Percentiles rank a stretch among this genome's conserved stretches.
Conservation (phyloP, 2,113 vertebrate genomes). For the Oncorhynchus nerka region DNA sequence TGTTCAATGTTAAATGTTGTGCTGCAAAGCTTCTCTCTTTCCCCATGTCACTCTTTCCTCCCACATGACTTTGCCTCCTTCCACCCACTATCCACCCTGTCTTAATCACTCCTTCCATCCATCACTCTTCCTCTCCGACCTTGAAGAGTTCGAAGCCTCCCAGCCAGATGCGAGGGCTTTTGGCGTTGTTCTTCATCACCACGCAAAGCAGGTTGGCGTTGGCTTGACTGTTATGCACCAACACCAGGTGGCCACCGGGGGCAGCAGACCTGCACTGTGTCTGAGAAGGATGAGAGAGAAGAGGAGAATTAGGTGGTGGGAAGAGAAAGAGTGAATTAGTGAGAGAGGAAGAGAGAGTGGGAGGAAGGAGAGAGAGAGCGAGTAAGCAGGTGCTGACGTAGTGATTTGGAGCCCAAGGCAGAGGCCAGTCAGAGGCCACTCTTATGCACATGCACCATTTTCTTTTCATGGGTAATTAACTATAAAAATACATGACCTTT, state of each 20-base stretch:
- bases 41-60: neutral
- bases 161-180: conserved; percentile 18
- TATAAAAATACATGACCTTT: no score
- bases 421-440: no score
- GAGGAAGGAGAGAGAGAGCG: no score
- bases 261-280: conserved; percentile 2
- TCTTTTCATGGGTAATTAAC: no score
- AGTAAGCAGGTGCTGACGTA: no score
- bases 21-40: no score
- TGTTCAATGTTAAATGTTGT: no score
- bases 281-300: neutral
- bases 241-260: conserved; percentile 19
- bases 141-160: conserved; percentile 19
- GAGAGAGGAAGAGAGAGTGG: no score
- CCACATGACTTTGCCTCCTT: neutral
- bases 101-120: neutral
- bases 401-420: no score
- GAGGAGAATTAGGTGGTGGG: no score
- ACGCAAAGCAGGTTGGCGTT: conserved; percentile 14
- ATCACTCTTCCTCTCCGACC: neutral
- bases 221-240: conserved; percentile 1
- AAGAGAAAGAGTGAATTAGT: no score
- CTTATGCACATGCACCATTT: no score
- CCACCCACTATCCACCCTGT: neutral
- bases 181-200: conserved; percentile 11